Base-by-base conservation (phyloP, 2,797 vertebrate species). In the Eidolon dupreanum region DNA sequence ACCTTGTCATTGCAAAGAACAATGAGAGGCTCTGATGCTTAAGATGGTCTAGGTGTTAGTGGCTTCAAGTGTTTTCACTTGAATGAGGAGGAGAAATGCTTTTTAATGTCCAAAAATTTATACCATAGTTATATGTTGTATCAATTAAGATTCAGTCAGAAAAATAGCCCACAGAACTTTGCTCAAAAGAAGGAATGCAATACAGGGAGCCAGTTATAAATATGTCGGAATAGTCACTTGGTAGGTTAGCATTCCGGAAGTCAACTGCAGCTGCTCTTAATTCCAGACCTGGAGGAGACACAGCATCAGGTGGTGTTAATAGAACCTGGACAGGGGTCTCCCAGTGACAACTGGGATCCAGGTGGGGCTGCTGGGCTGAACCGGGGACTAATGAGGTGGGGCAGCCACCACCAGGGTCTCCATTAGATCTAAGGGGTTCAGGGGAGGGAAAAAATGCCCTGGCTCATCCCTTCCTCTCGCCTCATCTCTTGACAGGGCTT, bases 241-340 rank as follows among this genome's bases (percentile, higher is more conserved):
- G 12, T 57, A 36, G 55, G 24, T n/a, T 6, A 78, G 33, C 15
- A 24, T 28, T 16, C 33, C 12, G 49, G n/a, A 43, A 16, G 41
- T 51, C 11, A 36, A 8, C 46, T n/a, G 49, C 5, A 55, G 19
- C 26, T 12, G 22, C 63, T 49, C 1, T 3, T 22, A 16, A 33
- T 33, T 59, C 36, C 2, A 59, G 38, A 95, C n/a, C 22, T 70
- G 3, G 7, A 28, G 46, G 8, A 57, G 20, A n/a, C 71, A 68
- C 0, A 3, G 6, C 1, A n/a, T 9, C 26, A 10, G n/a, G 15
- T 33, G 5, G 6, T 11, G 7, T 6, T 20, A 16, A 5, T 2
- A 46, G 15, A 71, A 59, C 36, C 57, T 31, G n/a, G 33, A 6
- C 22, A 19, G n/a, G 3, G 13, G 5, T 82, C n/a, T 65, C 11